Evolutionary conservation across 2,113 vertebrate species (phyloP).

Genomic region (Indicator indicator): DNA sequence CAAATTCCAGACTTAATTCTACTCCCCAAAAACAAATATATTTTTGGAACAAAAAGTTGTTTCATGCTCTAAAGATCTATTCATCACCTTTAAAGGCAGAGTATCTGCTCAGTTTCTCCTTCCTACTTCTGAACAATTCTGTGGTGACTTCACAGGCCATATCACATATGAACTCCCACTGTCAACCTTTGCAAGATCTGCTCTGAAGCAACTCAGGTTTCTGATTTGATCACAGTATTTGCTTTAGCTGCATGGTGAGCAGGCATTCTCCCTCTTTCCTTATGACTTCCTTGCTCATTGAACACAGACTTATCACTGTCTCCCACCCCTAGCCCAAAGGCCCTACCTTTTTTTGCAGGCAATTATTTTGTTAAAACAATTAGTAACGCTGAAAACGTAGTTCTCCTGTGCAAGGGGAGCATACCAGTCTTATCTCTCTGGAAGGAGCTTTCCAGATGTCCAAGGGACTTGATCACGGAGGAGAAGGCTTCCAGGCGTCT

Average conservation of each 20-base stretch:
- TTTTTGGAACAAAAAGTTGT: background rate
- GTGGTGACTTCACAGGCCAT: background rate
- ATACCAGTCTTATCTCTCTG: conserved; percentile 52
- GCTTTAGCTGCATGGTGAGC: background rate
- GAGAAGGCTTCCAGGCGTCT: conserved; percentile 80
- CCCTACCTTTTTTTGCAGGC: background rate
- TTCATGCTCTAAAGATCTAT: background rate
- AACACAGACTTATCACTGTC: background rate
- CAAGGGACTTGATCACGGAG: conserved; percentile 80
- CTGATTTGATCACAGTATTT: background rate
- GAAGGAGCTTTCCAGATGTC: conserved; percentile 76
- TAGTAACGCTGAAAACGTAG: background rate
- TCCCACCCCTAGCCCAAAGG: background rate
- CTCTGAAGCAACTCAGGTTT: background rate
- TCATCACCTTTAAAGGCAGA: background rate
- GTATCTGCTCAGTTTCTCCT: background rate
- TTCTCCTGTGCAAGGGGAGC: background rate
- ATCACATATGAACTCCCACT: background rate
- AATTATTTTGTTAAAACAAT: background rate
- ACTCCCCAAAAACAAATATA: background rate
- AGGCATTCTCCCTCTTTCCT: background rate
- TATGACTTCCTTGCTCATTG: background rate
- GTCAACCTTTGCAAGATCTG: background rate
- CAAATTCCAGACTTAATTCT: background rate
- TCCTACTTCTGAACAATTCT: background rate